Evolutionary conservation across 2,113 vertebrate genomes (phyloP).

Genomic region (Pterocles gutturalis): DNA sequence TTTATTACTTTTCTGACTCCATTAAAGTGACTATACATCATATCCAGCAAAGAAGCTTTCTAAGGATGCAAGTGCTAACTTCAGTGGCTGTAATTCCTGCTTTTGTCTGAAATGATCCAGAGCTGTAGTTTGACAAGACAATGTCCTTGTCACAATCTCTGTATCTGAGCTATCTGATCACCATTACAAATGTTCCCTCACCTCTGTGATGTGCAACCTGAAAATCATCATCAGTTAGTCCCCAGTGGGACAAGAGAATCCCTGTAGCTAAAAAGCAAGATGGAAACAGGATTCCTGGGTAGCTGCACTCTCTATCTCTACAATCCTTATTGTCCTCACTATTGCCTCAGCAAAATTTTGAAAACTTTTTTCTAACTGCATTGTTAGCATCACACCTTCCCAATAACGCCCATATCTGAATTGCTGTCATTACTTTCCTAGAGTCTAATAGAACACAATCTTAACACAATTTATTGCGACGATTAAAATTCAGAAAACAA

Average conservation of each 20-base stretch:
- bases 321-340: not conserved
- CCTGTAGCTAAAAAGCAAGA: not conserved
- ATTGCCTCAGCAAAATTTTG: conserved; percentile 51
- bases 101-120: not conserved
- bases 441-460: conserved; percentile 57
- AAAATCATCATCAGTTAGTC: not conserved
- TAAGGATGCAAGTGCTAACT: not conserved
- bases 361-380: conserved; percentile 9
- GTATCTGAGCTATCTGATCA: not conserved
- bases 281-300: not conserved
- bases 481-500: conserved; percentile 73
- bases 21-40: not conserved
- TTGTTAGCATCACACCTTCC: conserved; percentile 43
- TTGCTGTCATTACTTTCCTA: conserved; percentile 56
- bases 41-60: not conserved
- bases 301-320: not conserved
- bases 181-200: not conserved
- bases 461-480: conserved; percentile 75
- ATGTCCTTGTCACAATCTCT: not conserved
- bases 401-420: not conserved
- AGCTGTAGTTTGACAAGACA: not conserved
- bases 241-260: not conserved
- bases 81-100: not conserved
- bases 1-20: not conserved
- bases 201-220: not conserved